Evolutionary conservation across 23 tunicate species (phyloP), one percentile per base, ranked within the genome.

Genomic region (Aplidium turbinatum): DNA sequence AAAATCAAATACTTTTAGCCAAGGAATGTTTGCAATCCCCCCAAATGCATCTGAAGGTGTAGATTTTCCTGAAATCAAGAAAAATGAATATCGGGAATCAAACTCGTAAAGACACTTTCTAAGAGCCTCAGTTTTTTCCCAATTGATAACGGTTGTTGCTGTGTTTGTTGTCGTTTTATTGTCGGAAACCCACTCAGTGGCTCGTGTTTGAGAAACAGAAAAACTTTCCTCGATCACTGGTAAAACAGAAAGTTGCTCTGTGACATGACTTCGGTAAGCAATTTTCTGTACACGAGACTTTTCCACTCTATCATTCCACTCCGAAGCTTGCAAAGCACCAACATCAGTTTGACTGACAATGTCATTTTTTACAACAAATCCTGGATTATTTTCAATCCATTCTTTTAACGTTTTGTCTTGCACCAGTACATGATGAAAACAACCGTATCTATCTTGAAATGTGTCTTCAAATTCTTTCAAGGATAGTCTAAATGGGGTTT

Each of bases 1-100:
- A 57, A 85, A 85, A 48, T 85, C 91, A 68, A 77, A 85, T 33
- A 85, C 83, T 57, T 85, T 77, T 33, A 70, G 72, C 83, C 83
- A 85, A 20, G 82, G 91, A 20, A 85, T 70, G 33, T 58, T 56
- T 13, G 91, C 58, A 32, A 85, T 38, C 9, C 72, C 72, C 16
- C 38, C 38, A 21, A 18, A 65, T 18, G 36, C 19, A 38, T 65
- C 72, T 35, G 23, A 26, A 3, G 72, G 72, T 7, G 72, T 65
- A 38, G n/a, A 19, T 35, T 65, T 65, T 35, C 72, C 72, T 35
- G 72, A 18, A 4, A 65, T 65, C 7, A 65, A 29, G 38, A 65
- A 65, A 28, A 65, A 65, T 19, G 50, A 18, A 29, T 65, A 38
- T 4, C 72, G 72, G 3, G 23, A 35, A 36, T 38, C 27, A 65